Conservation (phyloP, 1,140 invertebrate species). For the Rhagoletis zephyria region DNA sequence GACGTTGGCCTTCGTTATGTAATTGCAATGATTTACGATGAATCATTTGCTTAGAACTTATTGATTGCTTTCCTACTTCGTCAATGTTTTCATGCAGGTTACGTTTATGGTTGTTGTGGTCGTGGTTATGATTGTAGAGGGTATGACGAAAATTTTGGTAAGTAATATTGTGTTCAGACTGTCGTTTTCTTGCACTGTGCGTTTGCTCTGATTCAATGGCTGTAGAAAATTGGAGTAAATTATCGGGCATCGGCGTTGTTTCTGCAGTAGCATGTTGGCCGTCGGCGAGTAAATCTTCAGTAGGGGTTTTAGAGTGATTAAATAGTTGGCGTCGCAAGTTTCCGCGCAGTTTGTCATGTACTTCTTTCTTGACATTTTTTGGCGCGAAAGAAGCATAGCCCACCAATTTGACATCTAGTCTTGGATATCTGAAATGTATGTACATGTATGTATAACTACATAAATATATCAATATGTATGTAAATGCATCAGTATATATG, state of each 20-base stretch:
- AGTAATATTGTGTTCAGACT: slow-evolving; percentile 52
- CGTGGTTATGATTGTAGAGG: slow-evolving; percentile 51
- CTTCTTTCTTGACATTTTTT: slow-evolving; percentile 55
- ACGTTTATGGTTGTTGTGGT: slow-evolving; percentile 26
- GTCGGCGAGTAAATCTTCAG: slow-evolving; percentile 3
- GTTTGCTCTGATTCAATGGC: slow-evolving; percentile 56
- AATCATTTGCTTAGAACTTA: background rate
- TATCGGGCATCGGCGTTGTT: slow-evolving; percentile 64
- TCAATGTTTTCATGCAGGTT: background rate
- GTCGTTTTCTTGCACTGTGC: slow-evolving; percentile 61
- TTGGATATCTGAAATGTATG: slow-evolving; percentile 63
- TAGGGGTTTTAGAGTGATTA: slow-evolving; percentile 57
- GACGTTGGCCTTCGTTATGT: background rate
- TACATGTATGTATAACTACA: no score
- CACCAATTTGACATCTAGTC: slow-evolving; percentile 65
- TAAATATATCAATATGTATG: background rate
- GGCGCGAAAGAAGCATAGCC: slow-evolving; percentile 59
- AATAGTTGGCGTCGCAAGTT: slow-evolving; percentile 57
- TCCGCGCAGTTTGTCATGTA: slow-evolving; percentile 56
- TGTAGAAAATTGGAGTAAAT: slow-evolving; percentile 63
- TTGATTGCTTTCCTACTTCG: background rate
- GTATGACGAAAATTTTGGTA: slow-evolving; percentile 61
- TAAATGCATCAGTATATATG: background rate
- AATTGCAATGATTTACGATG: background rate
- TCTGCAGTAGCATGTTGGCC: slow-evolving; percentile 63